These are phyloP conservation scores for Anguilla rostrata DNA, from an alignment of 2,113 vertebrate genomes.

Conservation along the genomic window DNA sequence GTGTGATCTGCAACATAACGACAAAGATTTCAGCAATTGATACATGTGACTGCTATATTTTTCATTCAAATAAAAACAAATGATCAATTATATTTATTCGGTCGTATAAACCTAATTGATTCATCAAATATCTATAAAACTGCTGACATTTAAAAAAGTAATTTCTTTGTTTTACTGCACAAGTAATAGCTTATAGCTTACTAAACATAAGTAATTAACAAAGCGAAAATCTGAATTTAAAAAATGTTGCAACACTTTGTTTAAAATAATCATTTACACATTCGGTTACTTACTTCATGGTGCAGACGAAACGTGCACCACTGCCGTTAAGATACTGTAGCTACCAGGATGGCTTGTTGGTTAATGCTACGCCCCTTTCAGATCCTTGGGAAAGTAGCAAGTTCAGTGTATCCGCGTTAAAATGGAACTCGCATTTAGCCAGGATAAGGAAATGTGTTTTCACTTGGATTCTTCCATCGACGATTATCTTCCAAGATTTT, in stretches of 20 bases:
- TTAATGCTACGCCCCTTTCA: constrained; percentile 20
- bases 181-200: not conserved
- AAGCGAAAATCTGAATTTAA: not conserved
- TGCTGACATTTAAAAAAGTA: not conserved
- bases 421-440: not conserved
- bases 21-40: not conserved
- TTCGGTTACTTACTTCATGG: not conserved
- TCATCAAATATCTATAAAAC: not conserved
- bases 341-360: constrained; percentile 4
- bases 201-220: not conserved
- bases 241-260: not conserved
- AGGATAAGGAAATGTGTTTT: constrained; percentile 30
- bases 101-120: not conserved
- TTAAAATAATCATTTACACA: not conserved
- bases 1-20: not conserved
- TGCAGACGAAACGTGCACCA: not conserved
- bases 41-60: not conserved
- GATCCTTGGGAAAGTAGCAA: constrained; percentile 19
- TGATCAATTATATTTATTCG: not conserved
- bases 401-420: not conserved
- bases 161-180: not conserved
- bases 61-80: not conserved
- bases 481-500: constrained; percentile 6
- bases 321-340: not conserved
- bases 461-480: constrained; percentile 19